Base-by-base conservation (phyloP, 1,140 invertebrate genomes). In the Drosophila arawakana region DNA sequence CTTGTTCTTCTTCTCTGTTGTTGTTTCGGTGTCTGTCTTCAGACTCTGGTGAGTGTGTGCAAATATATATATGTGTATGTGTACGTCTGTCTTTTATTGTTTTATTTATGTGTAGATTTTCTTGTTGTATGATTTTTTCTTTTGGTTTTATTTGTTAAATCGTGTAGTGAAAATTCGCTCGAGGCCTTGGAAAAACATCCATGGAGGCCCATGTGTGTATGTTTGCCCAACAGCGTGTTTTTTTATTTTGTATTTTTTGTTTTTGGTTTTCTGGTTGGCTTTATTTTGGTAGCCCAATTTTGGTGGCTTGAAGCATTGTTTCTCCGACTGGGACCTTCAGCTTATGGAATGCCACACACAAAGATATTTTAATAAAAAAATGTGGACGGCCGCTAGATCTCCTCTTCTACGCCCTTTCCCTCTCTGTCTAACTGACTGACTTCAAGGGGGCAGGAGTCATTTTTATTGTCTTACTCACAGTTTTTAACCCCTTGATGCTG, bases 151-250 rank as follows among this genome's bases (percentile, higher is more conserved):
- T 88, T 88, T 88, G 83, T 84, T 88, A 88, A 88, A 89, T 83
- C 89, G 84, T 89, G 77, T 88, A 83, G 83, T 89, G 80, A 89
- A 88, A 88, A 89, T 83, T 88, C 70, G 83, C 83, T 73, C 70
- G 74, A 88, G 83, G 84, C 73, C 59, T 65, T 60, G 63, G 65
- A 67, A 75, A 30, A 73, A 49, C 60, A 70, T 47, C 61, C 58
- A 59, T 65, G 52, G 35, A 74, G 65, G 43, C 71, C 21, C 55
- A 54, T 67, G 58, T 47, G 50, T 80, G 62, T 84, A 59, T 85
- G 57, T 76, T 77, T 81, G 73, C 21, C 13, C 37, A 49, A 25
- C n/a, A 50, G 10, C 69, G 44, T 80, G 25, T 57, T 47, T 68
- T 58, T 34, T 65, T 46, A 39, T 70, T 62, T 21, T 21, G 18